phyloP scores from a whole-genome alignment of 1,140 invertebrate species.

The Drosophila yakuba region DNA sequence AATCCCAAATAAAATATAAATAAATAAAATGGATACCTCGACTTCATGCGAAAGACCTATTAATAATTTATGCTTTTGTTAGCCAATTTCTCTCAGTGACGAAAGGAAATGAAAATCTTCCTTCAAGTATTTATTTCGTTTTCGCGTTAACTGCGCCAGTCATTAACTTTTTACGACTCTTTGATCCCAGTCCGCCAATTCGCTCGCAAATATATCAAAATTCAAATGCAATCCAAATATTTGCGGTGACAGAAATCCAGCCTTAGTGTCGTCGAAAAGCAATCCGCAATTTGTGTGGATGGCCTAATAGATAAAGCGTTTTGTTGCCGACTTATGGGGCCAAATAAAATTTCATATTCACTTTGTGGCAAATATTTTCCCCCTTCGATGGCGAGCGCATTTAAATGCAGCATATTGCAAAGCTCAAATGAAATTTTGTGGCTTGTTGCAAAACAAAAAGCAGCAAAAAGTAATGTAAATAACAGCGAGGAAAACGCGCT shows the following conservation, averaged over 20 bases:
- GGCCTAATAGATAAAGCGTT: slow-evolving; percentile 54
- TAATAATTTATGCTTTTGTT: neutral
- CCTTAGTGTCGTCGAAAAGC: slow-evolving; percentile 27
- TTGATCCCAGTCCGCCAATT: slow-evolving; percentile 21
- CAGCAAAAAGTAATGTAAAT: slow-evolving; percentile 37
- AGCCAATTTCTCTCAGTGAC: neutral
- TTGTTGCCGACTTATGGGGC: slow-evolving; percentile 11
- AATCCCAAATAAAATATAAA: neutral
- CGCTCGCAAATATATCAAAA: slow-evolving; percentile 41
- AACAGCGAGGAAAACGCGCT: slow-evolving; percentile 18
- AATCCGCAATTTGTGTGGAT: slow-evolving; percentile 68
- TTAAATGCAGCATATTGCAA: slow-evolving; percentile 78
- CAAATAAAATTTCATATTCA: slow-evolving; percentile 65
- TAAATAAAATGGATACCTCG: no score
- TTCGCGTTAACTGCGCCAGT: slow-evolving; percentile 60
- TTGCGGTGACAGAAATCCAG: slow-evolving; percentile 47
- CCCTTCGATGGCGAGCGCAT: slow-evolving; percentile 38
- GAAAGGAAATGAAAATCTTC: slow-evolving; percentile 30
- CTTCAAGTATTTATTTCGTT: slow-evolving; percentile 44
- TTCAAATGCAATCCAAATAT: slow-evolving; percentile 70
- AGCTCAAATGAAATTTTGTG: slow-evolving; percentile 82
- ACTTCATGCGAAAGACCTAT: no score
- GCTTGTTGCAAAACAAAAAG: slow-evolving; percentile 64
- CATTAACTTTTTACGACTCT: slow-evolving; percentile 74
- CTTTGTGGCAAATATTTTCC: slow-evolving; percentile 16